Conservation (phyloP, 2,113 vertebrate genomes). For the Odocoileus hemionus region DNA sequence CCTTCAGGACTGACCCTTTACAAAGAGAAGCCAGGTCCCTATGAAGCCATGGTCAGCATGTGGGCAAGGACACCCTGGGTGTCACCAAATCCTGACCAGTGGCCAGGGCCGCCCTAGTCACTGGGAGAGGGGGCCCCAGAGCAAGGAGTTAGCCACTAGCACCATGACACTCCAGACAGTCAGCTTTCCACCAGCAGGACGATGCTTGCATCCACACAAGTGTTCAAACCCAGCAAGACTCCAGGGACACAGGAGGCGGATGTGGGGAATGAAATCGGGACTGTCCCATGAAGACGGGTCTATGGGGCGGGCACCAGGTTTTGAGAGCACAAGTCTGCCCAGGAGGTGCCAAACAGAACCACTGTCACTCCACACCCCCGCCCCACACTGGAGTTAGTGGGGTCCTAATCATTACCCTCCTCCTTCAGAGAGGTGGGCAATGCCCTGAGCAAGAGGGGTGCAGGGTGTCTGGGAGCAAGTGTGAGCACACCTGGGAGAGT, state of each 20-base stretch:
- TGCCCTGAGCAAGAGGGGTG: neutral
- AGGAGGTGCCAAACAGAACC: neutral
- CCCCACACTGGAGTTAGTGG: neutral
- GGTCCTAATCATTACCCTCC: neutral
- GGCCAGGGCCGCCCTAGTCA: neutral
- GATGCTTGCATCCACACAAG: fast-evolving
- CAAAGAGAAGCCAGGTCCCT: neutral
- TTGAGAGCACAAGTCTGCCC: neutral
- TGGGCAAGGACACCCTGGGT: no score
- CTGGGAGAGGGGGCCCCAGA: neutral
- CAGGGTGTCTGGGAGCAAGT: neutral
- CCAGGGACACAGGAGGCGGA: neutral
- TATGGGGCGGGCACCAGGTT: neutral
- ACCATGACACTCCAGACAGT: fast-evolving
- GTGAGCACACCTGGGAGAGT: neutral
- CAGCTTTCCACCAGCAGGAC: neutral
- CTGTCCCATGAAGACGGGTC: fast-evolving
- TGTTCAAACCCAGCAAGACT: neutral
- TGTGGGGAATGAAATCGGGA: fast-evolving
- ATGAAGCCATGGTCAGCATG: fast-evolving
- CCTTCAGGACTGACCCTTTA: neutral
- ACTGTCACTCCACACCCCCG: neutral
- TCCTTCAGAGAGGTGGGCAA: neutral
- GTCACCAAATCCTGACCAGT: neutral
- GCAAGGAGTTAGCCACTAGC: neutral